Evolutionary conservation across 2,113 vertebrate genomes (phyloP), one percentile per base, ranked within the genome.

Genomic region (cattle (Bos taurus)): DNA sequence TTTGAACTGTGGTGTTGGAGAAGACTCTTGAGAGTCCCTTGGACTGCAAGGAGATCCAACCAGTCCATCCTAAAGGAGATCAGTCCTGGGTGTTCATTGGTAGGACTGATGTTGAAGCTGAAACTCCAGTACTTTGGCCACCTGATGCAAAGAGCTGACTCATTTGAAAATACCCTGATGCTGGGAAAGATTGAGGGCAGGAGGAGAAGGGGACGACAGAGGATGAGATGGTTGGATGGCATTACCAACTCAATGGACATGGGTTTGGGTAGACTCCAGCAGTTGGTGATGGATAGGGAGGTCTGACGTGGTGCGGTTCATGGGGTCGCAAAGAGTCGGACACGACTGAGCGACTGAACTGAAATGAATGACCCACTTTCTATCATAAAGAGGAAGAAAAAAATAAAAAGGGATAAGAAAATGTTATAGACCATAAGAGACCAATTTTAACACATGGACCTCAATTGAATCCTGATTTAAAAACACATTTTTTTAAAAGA

Each of bases 321-420:
- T 71, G n/a, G 64, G n/a, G n/a, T 36, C 5, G 9, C n/a, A 71
- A 71, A 71, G 9, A 71, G 19, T 71, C 1, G 2, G n/a, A 36
- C 64, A 71, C 0, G 9, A 71, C 64, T 71, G 64, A 71, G 64
- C 5, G 33, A 67, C 64, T 67, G 64, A 71, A 71, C 64, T 71
- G 64, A 71, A 71, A 19, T 36, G 64, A 95, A 96, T 86, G 86
- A 89, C 33, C 56, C 56, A 97, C 54, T 91, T 96, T 95, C 60
- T 96, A 91, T 78, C 71, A 95, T 88, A 97, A 97, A 95, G 17
- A 96, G 30, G 50, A 77, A 83, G 48, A 88, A 85, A 78, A 96
- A 93, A 91, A 81, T 28, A 54, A 83, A 85, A 82, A 83, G 30
- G 25, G 5, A 9, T n/a, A 74, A 43, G 23, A 95, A 96, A 95